These are phyloP conservation scores for Seriola rivoliana DNA, from an alignment of 2,113 vertebrate genomes.

Conservation along the genomic window DNA sequence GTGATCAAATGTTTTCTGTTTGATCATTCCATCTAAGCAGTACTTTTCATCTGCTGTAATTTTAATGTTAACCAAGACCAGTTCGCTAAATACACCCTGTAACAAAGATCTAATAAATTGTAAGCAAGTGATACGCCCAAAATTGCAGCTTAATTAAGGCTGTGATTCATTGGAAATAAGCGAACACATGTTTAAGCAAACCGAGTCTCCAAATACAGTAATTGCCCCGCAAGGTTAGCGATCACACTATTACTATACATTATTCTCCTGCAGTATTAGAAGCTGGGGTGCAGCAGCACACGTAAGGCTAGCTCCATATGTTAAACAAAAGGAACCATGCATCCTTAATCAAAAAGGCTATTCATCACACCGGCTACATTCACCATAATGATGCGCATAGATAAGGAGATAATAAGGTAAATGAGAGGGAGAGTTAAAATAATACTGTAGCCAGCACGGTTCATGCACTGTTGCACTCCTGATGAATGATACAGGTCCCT, in stretches of 20 bases:
- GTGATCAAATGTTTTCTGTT: constrained; percentile 11
- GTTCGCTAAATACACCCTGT: neutral
- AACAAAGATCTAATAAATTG: constrained; percentile 5
- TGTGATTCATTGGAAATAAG: constrained; percentile 21
- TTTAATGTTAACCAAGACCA: neutral
- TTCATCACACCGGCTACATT: constrained; percentile 76
- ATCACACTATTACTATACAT: constrained; percentile 29
- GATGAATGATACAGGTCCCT: constrained; percentile 73
- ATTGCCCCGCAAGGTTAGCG: constrained; percentile 27
- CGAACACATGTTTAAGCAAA: constrained; percentile 14
- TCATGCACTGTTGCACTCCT: constrained; percentile 75
- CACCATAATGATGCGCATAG: constrained; percentile 73
- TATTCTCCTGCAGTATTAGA: constrained; percentile 15
- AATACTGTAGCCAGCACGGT: constrained; percentile 69
- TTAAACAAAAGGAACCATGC: constrained; percentile 68
- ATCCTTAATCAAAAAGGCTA: constrained; percentile 76
- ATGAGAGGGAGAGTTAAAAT: constrained; percentile 80
- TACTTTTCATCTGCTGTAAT: constrained; percentile 25
- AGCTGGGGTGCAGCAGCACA: constrained; percentile 36
- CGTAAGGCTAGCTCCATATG: constrained; percentile 59
- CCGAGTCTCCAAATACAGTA: neutral
- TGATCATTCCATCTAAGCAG: constrained; percentile 12
- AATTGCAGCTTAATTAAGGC: neutral
- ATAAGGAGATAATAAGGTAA: constrained; percentile 81
- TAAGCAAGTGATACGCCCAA: neutral